Evolutionary conservation across 2,113 vertebrate genomes (phyloP).

Genomic region (Taxidea taxus): DNA sequence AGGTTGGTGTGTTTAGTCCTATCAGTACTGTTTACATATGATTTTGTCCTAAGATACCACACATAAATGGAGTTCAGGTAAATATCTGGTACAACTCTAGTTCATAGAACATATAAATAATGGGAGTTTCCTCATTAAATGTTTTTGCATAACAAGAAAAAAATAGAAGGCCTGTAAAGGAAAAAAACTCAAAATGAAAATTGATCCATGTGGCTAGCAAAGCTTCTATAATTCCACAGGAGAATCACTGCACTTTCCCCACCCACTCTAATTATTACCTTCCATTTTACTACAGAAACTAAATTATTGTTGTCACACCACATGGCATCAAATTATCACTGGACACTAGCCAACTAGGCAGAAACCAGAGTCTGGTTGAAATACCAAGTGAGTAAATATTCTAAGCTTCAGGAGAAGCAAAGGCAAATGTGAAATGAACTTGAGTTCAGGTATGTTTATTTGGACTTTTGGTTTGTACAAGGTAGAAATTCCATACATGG

Average conservation of each 20-base stretch:
- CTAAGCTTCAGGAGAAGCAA: background rate
- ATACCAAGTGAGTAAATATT: constrained; percentile 1
- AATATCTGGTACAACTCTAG: background rate
- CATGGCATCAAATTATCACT: constrained; percentile 56
- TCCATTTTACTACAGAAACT: constrained; percentile 34
- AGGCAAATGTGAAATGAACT: constrained; percentile 36
- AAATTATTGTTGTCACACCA: constrained; percentile 40
- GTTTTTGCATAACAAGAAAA: background rate
- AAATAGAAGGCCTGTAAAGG: background rate
- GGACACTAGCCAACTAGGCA: constrained; percentile 18
- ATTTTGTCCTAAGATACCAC: background rate
- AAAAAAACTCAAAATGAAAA: background rate
- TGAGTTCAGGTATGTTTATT: constrained; percentile 47
- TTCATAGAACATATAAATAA: background rate
- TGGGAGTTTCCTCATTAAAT: background rate
- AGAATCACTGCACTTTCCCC: background rate
- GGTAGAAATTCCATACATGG: background rate
- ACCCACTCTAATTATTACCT: constrained; percentile 2
- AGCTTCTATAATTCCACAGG: background rate
- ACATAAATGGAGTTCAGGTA: background rate
- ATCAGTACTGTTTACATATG: background rate
- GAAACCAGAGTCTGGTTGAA: constrained; percentile 8
- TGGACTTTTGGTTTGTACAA: background rate
- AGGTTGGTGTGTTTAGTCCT: background rate
- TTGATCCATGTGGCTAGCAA: background rate